Evolutionary conservation across 2,113 vertebrate species (phyloP).

Genomic region (Sceloporus tristichus): DNA sequence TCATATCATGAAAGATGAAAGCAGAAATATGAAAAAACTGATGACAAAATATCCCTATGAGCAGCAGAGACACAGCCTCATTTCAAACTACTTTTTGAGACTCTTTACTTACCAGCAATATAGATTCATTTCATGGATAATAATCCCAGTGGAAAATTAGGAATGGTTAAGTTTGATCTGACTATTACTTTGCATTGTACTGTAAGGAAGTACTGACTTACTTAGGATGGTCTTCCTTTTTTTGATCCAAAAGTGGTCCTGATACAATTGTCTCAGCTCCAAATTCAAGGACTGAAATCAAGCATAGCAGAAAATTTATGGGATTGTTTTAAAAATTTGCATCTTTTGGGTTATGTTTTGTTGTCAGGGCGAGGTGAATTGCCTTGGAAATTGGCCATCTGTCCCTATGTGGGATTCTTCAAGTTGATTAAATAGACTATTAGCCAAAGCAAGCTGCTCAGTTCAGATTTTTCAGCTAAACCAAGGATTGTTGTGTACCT

Average conservation of each 20-base stretch:
- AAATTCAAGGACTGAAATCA: constrained; percentile 9
- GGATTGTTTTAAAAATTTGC: neutral
- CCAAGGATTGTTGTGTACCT: neutral
- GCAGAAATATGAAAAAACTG: constrained; percentile 30
- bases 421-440: constrained; percentile 3
- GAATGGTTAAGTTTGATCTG: neutral
- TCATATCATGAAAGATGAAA: constrained; percentile 22
- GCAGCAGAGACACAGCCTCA: neutral
- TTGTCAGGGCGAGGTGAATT: neutral
- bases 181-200: constrained; percentile 1
- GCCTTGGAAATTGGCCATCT: neutral
- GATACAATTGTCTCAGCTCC: neutral
- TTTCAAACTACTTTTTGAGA: constrained; percentile 25
- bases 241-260: neutral
- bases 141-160: constrained; percentile 26
- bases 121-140: constrained; percentile 44
- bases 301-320: neutral
- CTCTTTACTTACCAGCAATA: constrained; percentile 12
- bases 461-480: neutral
- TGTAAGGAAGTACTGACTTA: neutral
- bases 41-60: constrained; percentile 3
- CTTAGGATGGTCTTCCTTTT: neutral
- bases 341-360: neutral
- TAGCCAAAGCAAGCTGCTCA: neutral
- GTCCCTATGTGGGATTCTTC: neutral